Base-by-base conservation (phyloP, 2,888 invertebrate genomes). In the Caenorhabditis afra region DNA sequence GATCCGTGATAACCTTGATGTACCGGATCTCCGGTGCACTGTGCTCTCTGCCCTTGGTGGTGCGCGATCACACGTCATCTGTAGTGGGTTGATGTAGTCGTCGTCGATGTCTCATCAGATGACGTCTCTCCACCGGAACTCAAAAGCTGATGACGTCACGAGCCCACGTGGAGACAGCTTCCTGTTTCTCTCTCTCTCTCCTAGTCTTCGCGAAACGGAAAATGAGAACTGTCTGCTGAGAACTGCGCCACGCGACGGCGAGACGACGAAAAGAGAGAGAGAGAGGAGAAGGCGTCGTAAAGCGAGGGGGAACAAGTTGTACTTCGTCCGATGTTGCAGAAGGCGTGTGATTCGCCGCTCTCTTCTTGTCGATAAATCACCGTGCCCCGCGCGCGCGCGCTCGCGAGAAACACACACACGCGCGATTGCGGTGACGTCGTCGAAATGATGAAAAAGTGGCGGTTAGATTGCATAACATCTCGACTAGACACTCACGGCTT, bases 291-390 rank as follows among this genome's bases (percentile, higher is more conserved):
- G 37, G 44, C 37, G n/a, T n/a, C n/a, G n/a, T n/a, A n/a, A n/a
- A n/a, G n/a, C n/a, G n/a, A n/a, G n/a, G 67, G 58, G 58, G 59
- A 59, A 52, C 44, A 23, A 44, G 29, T 35, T 52, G 59, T 59
- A 68, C 68, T 58, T 68, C 49, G 59, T 37, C 68, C 59, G 16
- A 20, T 68, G 16, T 59, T 59, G 68, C 68, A 68, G 59, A 57
- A 18, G 59, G 59, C 59, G 68, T 68, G 59, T 68, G 52, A 61
- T 68, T 23, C 14, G 4, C 41, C 14, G 11, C 7, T 11, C 41
- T 8, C 37, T 37, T 11, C 37, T 5, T 37, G 41, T 11, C 41
- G 41, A 47, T 47, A 47, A 47, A 47, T 47, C 47, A 47, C 18
- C 47, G 3, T 4, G 45, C n/a, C n/a, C n/a, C n/a, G 47, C 7